Percentiles rank a stretch among this genome's conserved stretches.
These are phyloP conservation scores for Luehdorfia chinensis DNA, from an alignment of 1,140 invertebrate genomes.

Conservation along the genomic window DNA sequence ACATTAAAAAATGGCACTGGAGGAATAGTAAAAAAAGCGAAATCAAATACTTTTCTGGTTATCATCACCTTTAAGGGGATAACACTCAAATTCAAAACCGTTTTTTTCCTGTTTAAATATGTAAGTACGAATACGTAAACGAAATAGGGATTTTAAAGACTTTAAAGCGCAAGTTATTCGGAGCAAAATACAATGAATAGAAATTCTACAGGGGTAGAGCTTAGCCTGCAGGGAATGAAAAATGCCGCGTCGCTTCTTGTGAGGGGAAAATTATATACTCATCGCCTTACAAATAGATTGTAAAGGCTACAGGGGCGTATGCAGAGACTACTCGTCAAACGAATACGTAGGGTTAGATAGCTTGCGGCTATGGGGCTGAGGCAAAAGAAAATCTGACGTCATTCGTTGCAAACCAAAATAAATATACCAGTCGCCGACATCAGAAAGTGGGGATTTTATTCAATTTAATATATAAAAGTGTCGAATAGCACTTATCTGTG, in stretches of 20 bases:
- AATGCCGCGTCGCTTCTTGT: constrained; percentile 50
- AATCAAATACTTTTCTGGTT: constrained; percentile 8
- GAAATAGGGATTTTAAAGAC: constrained; percentile 12
- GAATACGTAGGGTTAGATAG: constrained; percentile 43
- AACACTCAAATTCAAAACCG: constrained; percentile 12
- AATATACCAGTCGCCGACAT: too few species aligned
- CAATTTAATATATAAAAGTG: background rate
- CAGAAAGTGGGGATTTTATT: background rate
- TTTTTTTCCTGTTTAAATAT: constrained; percentile 11
- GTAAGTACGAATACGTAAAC: constrained; percentile 4
- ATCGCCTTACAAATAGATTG: constrained; percentile 66
- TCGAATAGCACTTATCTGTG: too few species aligned
- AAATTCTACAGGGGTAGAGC: constrained; percentile 30
- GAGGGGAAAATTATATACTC: constrained; percentile 65
- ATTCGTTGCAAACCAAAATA: constrained; percentile 13
- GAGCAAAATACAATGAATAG: constrained; percentile 27
- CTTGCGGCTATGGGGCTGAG: constrained; percentile 44
- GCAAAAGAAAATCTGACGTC: constrained; percentile 39
- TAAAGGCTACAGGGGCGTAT: constrained; percentile 49
- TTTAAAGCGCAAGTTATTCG: constrained; percentile 18
- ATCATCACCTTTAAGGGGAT: constrained; percentile 12
- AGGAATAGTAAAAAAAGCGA: constrained; percentile 2
- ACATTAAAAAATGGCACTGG: too few species aligned
- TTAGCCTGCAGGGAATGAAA: constrained; percentile 51
- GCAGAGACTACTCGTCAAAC: constrained; percentile 46